A percentile compares a stretch with the other conserved stretches of the same genome.
Conservation (phyloP, 2,113 vertebrate species). For the Ceyx melanurus region DNA sequence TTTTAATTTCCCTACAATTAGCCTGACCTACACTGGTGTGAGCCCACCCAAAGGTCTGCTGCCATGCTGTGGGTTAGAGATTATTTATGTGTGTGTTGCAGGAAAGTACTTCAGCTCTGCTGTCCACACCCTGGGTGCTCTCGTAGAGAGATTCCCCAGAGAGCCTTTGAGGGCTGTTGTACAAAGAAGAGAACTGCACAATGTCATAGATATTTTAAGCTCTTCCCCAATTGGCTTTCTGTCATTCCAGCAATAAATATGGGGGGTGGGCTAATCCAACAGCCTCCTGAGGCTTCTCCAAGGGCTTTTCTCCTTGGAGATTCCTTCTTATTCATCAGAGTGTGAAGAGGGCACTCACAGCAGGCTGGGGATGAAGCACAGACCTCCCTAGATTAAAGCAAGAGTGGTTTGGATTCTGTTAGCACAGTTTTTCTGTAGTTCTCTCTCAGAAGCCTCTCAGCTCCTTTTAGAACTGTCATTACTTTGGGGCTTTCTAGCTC, state of each 20-base stretch:
- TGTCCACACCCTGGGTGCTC: neutral
- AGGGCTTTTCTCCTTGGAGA: neutral
- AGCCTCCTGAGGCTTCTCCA: neutral
- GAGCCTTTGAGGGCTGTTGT: neutral
- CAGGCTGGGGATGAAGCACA: neutral
- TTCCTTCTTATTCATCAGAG: neutral
- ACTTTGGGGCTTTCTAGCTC: neutral
- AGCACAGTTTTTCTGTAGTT: neutral
- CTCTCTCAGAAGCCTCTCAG: neutral
- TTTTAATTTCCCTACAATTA: neutral
- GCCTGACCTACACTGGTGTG: neutral
- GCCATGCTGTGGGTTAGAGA: neutral
- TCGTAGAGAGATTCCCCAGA: neutral
- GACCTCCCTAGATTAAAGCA: neutral
- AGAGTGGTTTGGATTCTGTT: neutral
- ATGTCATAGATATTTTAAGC: constrained; percentile 9
- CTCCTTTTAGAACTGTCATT: neutral
- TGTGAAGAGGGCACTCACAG: neutral
- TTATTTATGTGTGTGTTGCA: neutral
- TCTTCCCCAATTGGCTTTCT: neutral
- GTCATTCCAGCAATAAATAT: neutral
- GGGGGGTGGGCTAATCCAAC: neutral
- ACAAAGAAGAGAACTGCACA: neutral
- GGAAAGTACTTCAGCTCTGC: neutral
- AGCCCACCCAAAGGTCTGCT: neutral